phyloP scores from a whole-genome alignment of 2,888 invertebrate genomes.

The Drosophila phalerata region DNA sequence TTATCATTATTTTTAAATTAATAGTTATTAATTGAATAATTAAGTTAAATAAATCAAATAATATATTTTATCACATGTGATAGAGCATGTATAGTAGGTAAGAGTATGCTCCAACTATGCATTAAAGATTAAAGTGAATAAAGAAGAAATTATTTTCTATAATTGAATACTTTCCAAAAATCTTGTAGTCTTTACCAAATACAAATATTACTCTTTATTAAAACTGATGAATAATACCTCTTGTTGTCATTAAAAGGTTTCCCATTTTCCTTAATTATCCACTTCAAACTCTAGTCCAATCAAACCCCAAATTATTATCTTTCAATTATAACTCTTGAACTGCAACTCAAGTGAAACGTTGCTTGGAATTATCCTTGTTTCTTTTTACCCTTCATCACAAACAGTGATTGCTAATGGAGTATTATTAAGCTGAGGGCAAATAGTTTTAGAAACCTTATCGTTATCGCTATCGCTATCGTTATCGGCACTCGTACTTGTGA shows the following conservation, averaged over 20 bases:
- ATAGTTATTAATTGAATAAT: too few species aligned
- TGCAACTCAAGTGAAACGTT: neutral
- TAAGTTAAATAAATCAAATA: too few species aligned
- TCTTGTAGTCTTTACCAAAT: neutral
- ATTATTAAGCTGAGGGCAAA: conserved; percentile 7
- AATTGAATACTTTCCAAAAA: too few species aligned
- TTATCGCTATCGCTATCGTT: conserved; percentile 23
- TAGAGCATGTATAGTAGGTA: too few species aligned
- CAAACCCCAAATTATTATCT: neutral
- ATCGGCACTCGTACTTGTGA: conserved; percentile 17
- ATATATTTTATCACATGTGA: too few species aligned
- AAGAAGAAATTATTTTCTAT: too few species aligned
- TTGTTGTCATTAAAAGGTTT: neutral
- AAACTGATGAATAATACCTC: neutral
- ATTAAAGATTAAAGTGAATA: too few species aligned
- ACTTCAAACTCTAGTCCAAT: neutral
- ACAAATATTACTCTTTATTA: neutral
- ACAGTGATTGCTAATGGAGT: conserved; percentile 7
- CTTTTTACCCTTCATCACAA: neutral
- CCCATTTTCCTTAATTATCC: neutral
- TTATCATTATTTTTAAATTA: too few species aligned
- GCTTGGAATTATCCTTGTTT: neutral
- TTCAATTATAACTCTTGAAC: neutral
- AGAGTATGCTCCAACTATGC: too few species aligned
- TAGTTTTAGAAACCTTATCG: conserved; percentile 7